Conservation (phyloP, 2,113 vertebrate species). For the Steatornis caripensis region DNA sequence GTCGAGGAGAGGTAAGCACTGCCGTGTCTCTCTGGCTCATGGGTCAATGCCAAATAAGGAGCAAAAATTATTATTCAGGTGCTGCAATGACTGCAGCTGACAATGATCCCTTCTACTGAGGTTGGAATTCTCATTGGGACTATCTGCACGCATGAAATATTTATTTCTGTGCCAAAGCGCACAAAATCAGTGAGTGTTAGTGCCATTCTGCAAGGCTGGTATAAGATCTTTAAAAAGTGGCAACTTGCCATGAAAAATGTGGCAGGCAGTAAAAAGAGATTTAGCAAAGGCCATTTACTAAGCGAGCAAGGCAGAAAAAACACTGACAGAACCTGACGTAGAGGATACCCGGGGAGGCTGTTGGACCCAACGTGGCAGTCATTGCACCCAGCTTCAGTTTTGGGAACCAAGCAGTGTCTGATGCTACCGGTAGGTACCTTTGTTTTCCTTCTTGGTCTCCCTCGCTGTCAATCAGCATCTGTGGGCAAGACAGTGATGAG, state of each 20-base stretch:
- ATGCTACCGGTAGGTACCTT: not conserved
- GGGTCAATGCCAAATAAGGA: not conserved
- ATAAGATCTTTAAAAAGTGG: not conserved
- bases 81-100: not conserved
- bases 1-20: not conserved
- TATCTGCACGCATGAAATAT: not conserved
- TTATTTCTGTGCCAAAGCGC: not conserved
- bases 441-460: not conserved
- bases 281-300: not conserved
- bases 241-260: not conserved
- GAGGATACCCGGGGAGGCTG: not conserved
- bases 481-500: not conserved
- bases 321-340: not conserved
- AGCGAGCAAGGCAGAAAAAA: not conserved
- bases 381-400: not conserved
- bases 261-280: not conserved
- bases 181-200: not conserved
- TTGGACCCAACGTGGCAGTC: not conserved
- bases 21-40: not conserved
- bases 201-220: not conserved
- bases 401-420: not conserved
- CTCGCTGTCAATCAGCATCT: not conserved
- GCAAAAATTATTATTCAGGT: not conserved
- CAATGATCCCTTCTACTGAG: not conserved
- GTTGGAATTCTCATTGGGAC: not conserved